These are phyloP conservation scores for Nysson spinosus DNA, from an alignment of 2,888 invertebrate genomes.

Conservation along the genomic window DNA sequence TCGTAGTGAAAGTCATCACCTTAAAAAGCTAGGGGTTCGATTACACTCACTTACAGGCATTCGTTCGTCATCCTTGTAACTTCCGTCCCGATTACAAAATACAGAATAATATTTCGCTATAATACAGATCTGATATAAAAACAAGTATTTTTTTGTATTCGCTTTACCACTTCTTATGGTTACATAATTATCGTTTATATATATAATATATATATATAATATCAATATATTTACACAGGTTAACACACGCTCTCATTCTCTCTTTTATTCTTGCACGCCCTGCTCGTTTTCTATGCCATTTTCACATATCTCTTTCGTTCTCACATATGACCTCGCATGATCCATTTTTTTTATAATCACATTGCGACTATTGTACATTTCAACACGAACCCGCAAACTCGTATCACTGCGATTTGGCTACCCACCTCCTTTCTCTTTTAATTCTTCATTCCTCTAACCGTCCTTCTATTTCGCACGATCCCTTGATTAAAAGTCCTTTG, in stretches of 20 bases:
- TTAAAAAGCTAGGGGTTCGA: conserved; percentile 57
- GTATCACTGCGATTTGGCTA: conserved; percentile 61
- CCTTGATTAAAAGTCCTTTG: conserved; percentile 23
- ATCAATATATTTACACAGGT: conserved; percentile 74
- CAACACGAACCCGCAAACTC: conserved; percentile 68
- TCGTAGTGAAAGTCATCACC: conserved; percentile 52
- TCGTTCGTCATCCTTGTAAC: conserved; percentile 59
- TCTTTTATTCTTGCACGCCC: conserved; percentile 58
- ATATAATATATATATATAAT: conserved; percentile 56
- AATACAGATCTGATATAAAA: conserved; percentile 77
- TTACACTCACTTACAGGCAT: conserved; percentile 60
- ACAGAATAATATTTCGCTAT: conserved; percentile 76
- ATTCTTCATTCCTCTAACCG: conserved; percentile 32
- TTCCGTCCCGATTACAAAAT: conserved; percentile 73
- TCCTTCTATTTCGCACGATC: conserved; percentile 34
- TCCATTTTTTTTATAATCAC: conserved; percentile 66
- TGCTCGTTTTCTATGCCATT: conserved; percentile 32
- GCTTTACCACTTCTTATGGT: conserved; percentile 69
- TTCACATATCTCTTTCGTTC: conserved; percentile 19
- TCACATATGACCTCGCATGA: conserved; percentile 40
- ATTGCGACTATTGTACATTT: conserved; percentile 75
- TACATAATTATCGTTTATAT: conserved; percentile 63
- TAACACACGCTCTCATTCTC: conserved; percentile 59
- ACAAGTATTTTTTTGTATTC: conserved; percentile 73
- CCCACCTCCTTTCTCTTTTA: conserved; percentile 44